These are phyloP conservation scores for Leptothorax acervorum DNA, from an alignment of 2,888 invertebrate species.

Conservation along the genomic window DNA sequence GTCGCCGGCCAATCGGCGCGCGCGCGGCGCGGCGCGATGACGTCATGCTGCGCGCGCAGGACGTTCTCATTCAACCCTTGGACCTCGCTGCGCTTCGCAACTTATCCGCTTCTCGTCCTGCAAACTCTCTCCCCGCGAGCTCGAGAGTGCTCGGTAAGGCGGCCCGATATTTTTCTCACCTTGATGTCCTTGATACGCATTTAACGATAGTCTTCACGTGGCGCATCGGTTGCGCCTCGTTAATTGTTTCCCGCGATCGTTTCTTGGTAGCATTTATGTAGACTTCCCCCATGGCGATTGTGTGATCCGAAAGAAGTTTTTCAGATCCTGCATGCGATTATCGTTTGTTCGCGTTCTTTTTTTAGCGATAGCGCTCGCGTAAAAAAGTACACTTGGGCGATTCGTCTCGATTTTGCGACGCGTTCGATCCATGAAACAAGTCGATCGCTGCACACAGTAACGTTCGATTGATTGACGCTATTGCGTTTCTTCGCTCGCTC, in stretches of 20 bases:
- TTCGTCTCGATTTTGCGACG: background rate
- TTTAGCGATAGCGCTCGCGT: background rate
- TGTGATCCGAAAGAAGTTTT: background rate
- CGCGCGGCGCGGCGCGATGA: conserved; percentile 39
- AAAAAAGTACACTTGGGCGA: background rate
- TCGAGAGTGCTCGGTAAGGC: conserved; percentile 63
- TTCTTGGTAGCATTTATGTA: background rate
- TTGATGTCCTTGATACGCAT: too few species aligned
- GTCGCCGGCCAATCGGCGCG: conserved; percentile 56
- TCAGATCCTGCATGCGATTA: background rate
- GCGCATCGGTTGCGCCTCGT: background rate
- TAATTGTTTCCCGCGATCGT: conserved; percentile 2
- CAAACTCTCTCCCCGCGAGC: conserved; percentile 10
- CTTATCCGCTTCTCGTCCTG: conserved; percentile 58
- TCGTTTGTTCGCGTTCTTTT: background rate
- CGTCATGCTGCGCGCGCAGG: conserved; percentile 68
- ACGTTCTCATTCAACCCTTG: conserved; percentile 54
- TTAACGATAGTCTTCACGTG: background rate
- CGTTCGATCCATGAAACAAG: background rate
- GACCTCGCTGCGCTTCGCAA: conserved; percentile 46
- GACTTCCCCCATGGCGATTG: conserved; percentile 13
- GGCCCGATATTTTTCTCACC: conserved; percentile 3
- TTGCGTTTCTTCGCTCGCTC: background rate
- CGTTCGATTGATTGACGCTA: background rate
- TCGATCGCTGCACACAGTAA: background rate